Base-by-base conservation (phyloP, 2,888 invertebrate genomes). In the Agrilus cyanescens region DNA sequence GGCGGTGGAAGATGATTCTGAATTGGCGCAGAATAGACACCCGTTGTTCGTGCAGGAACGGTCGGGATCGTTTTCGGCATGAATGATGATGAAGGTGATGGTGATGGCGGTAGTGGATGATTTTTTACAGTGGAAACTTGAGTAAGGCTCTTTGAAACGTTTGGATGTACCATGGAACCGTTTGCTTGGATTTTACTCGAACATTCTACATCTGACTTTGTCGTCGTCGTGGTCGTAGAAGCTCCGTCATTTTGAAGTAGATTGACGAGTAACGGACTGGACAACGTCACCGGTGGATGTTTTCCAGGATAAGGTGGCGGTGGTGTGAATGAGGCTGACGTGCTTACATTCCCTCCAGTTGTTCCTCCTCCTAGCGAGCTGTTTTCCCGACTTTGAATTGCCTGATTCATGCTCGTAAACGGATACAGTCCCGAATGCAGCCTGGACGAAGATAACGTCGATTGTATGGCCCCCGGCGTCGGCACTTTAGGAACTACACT, bases 381-480 rank as follows among this genome's bases (percentile, higher is more conserved):
- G 44, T 51, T 56, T 29, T 52, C 83, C 57, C 84, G 78, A 57
- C 79, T 76, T 59, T 88, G 87, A 68, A 88, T 82, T 38, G 88
- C 86, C 64, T 88, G 80, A 48, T 88, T 87, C 90, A 91, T 90
- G 66, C 89, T 89, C 58, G 87, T 85, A 65, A 90, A 90, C 33
- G 90, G 89, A 68, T 82, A 90, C 62, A 78, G 73, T 64, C 82
- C 69, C 52, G 69, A 62, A 67, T 76, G 67, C 65, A 75, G 55
- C 72, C 71, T 63, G 68, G 73, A 53, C 40, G 50, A 49, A 34
- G 51, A 51, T 36, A 51, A 46, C 12, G 52, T 50, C 38, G 46
- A 45, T 44, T 50, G 52, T 15, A 53, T 50, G 34, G 51, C 53
- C 44, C 52, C 56, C 44, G 50, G 56, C 42, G 53, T 54, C 49